Conservation (phyloP, 2,888 invertebrate genomes). For the Morpho achilles region DNA sequence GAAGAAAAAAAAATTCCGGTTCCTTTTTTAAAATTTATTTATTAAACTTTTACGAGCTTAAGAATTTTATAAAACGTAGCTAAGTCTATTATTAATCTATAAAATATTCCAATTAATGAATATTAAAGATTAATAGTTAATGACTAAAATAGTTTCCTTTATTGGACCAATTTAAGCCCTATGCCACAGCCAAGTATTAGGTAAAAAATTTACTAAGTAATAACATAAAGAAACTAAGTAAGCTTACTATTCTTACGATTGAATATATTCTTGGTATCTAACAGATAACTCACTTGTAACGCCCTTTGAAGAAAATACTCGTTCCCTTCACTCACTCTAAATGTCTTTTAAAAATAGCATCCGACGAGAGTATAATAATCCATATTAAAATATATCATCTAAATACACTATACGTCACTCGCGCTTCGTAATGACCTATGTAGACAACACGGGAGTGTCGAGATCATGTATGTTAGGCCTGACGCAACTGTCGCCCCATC, state of each 20-base stretch:
- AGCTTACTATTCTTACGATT: background rate
- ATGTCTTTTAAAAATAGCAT: constrained; percentile 29
- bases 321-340: constrained; percentile 24
- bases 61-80: no score
- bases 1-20: no score
- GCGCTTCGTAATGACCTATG: constrained; percentile 18
- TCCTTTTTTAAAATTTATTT: no score
- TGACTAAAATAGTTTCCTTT: no score
- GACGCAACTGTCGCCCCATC: constrained; percentile 95
- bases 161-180: background rate
- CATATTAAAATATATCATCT: constrained; percentile 45
- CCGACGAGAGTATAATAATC: constrained; percentile 34
- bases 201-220: background rate
- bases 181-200: background rate
- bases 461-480: constrained; percentile 23
- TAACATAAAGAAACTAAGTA: background rate
- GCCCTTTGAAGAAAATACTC: constrained; percentile 15
- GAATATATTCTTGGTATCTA: background rate
- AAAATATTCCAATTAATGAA: no score
- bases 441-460: constrained; percentile 14
- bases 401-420: constrained; percentile 38
- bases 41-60: no score
- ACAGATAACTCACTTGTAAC: constrained; percentile 31
- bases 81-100: no score
- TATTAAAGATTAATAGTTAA: no score